Percentiles rank a stretch among this genome's conserved stretches.
These are phyloP conservation scores for Piaya cayana DNA, from an alignment of 2,113 vertebrate genomes.

Conservation along the genomic window DNA sequence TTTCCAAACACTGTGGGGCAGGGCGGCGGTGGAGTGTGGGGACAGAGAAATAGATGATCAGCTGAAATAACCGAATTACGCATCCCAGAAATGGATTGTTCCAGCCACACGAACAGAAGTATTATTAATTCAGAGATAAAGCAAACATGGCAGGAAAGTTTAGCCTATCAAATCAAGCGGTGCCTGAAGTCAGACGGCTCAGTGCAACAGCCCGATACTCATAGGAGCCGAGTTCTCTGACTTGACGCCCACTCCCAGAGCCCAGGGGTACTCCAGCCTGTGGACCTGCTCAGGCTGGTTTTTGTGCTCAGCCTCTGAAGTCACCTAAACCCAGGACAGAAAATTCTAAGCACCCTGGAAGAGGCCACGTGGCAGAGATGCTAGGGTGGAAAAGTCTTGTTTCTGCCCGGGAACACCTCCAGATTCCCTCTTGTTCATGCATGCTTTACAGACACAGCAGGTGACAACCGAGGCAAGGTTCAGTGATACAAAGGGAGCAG, in stretches of 20 bases:
- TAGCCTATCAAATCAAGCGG: neutral
- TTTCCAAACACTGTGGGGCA: slow-evolving; percentile 2
- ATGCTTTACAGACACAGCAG: accelerated
- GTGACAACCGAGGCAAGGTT: neutral
- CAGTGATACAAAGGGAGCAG: neutral
- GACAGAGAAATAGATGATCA: slow-evolving; percentile 49
- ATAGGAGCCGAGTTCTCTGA: neutral
- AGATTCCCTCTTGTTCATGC: neutral
- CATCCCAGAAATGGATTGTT: slow-evolving; percentile 10
- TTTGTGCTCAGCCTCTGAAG: neutral
- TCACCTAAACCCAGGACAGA: neutral
- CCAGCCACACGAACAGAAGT: neutral
- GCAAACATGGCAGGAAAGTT: slow-evolving; percentile 4
- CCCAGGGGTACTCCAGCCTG: neutral
- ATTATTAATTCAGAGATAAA: slow-evolving; percentile 41
- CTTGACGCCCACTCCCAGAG: accelerated
- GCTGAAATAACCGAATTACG: slow-evolving; percentile 18
- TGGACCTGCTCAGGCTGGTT: neutral
- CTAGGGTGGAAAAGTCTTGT: neutral
- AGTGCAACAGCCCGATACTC: neutral
- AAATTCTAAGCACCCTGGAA: neutral
- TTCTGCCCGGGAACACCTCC: neutral
- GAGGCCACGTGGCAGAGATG: accelerated
- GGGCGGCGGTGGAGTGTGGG: neutral
- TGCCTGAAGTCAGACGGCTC: neutral